Evolutionary conservation across 2,797 vertebrate genomes (phyloP).

Genomic region (Sebastiscus tertius): DNA sequence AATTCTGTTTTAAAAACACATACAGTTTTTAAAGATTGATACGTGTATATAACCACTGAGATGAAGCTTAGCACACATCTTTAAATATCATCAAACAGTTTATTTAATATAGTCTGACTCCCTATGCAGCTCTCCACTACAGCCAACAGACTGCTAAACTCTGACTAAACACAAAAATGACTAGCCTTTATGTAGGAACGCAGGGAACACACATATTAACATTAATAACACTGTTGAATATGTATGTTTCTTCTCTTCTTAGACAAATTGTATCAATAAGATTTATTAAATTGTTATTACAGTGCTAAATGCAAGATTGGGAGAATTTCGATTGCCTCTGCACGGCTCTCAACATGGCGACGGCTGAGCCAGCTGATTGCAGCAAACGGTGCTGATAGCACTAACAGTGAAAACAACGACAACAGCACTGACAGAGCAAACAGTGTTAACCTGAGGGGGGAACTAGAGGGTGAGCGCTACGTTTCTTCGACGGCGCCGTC

Average conservation of each 20-base stretch:
- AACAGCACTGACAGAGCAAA: too few species aligned
- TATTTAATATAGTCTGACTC: conserved; percentile 37
- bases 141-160: background rate
- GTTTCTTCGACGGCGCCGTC: too few species aligned
- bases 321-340: too few species aligned
- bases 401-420: too few species aligned
- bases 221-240: background rate
- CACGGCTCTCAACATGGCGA: too few species aligned
- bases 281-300: background rate
- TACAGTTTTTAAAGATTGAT: conserved; percentile 51
- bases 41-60: background rate
- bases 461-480: too few species aligned
- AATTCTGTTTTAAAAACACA: conserved; percentile 45
- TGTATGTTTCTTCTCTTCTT: background rate
- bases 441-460: too few species aligned
- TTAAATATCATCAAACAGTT: conserved; percentile 53
- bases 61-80: background rate
- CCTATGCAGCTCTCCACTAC: background rate
- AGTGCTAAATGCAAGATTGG: too few species aligned
- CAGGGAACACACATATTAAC: background rate
- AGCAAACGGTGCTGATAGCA: too few species aligned
- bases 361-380: too few species aligned
- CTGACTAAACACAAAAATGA: conserved; percentile 1
- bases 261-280: background rate
- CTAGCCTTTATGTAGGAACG: background rate